Base-by-base conservation (phyloP, 2,888 invertebrate species). In the Caenorhabditis virilis region DNA sequence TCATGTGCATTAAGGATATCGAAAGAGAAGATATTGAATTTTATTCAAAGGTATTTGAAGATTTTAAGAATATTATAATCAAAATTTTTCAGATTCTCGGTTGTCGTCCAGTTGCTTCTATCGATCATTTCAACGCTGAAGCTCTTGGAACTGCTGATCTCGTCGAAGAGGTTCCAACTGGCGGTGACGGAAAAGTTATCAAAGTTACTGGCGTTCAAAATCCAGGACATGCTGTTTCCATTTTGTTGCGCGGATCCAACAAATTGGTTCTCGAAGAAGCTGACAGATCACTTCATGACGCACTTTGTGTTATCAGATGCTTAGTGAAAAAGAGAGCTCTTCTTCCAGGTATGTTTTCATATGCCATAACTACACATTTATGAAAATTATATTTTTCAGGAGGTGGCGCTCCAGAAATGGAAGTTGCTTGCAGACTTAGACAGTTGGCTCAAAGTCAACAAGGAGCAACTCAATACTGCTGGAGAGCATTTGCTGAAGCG, bases 21-120 rank as follows among this genome's bases (percentile, higher is more conserved):
- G 98, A 99, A 85, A 89, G 98, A 51, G 97, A 97, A 84, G 97
- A 99, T 80, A 91, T 99, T 75, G 93, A 97, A 82, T 97, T 95
- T 85, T 90, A 98, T 20, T 95, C 94, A 86, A 95, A 94, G 85
- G 87, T 87, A n/a, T 16, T 30, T 2, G 25, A 42, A 25, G 15
- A 25, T 16, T 46, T 36, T 6, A 22, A 20, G 25, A 36, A 36
- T 49, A 27, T 36, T 25, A 16, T 49, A 35, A 16, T 20, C 1
- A 22, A 27, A 22, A 48, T 61, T 27, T 30, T 69, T 23, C 33
- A 68, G 53, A 78, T 83, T 59, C 76, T 76, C 56, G 83, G 82
- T 20, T 82, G 82, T 45, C 72, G 94, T 48, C 98, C 98, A 0
- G 93, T 98, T 77, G 98, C 98, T 5, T 95, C 95, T n/a, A 87